phyloP scores from a whole-genome alignment of 2,113 vertebrate genomes.

The Xiphophorus maculatus region DNA sequence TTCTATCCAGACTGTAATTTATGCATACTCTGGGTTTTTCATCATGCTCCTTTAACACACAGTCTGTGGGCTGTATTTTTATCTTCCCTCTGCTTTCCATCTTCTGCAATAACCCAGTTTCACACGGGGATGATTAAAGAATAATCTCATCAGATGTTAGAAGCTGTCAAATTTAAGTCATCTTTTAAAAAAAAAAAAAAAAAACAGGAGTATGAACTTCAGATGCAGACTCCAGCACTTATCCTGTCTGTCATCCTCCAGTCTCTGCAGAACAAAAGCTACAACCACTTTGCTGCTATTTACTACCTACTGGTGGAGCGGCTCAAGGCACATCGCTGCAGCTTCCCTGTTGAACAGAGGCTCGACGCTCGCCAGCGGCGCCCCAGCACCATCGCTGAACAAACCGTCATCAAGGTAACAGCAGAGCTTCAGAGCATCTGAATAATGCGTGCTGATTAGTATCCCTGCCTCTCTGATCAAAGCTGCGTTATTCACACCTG shows the following conservation, averaged over 20 bases:
- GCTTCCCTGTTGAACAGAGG: slow-evolving; percentile 94
- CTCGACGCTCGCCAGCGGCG: slow-evolving; percentile 92
- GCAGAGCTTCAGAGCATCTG: background rate
- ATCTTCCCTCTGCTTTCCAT: background rate
- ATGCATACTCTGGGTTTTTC: slow-evolving; percentile 9
- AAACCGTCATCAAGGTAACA: slow-evolving; percentile 93
- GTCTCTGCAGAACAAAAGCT: slow-evolving; percentile 98
- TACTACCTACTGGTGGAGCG: slow-evolving; percentile 97
- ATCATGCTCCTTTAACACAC: background rate
- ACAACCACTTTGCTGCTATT: slow-evolving; percentile 99
- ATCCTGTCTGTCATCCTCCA: slow-evolving; percentile 67
- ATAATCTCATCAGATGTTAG: slow-evolving; percentile 19
- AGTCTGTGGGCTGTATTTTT: slow-evolving; percentile 11
- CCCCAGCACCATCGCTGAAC: slow-evolving; percentile 94
- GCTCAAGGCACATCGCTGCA: slow-evolving; percentile 94
- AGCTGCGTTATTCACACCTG: slow-evolving; percentile 71
- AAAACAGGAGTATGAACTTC: slow-evolving; percentile 7
- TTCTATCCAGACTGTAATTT: background rate
- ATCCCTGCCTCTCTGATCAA: slow-evolving; percentile 60
- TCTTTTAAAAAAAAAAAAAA: background rate
- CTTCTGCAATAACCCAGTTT: slow-evolving; percentile 29
- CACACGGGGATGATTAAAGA: slow-evolving; percentile 19
- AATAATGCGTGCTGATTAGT: slow-evolving; percentile 47
- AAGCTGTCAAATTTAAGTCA: slow-evolving; percentile 23
- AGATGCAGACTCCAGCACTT: background rate